Evolutionary conservation across 2,113 vertebrate species (phyloP), one percentile per base, ranked within the genome.

Genomic region (Axis porcinus): DNA sequence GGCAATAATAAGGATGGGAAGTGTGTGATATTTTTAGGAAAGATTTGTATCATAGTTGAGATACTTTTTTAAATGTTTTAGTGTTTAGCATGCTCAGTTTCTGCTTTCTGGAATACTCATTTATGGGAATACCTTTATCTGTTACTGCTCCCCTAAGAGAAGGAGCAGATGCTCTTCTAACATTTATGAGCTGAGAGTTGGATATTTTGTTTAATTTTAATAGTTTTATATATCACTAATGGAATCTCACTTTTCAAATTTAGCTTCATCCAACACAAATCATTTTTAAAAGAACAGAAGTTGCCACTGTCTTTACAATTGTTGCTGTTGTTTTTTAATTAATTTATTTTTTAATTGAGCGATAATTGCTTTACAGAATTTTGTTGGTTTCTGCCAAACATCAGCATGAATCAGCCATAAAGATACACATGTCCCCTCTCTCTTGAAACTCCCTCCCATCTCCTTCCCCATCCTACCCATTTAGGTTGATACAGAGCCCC

Each of bases 221-320:
- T 64, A 52, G 40, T 81, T 95, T 84, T 92, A 33, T 23, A 9
- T 60, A 43, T 74, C 93, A 92, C n/a, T 45, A 93, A 85, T 54
- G 81, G 33, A 90, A 90, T 81, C 55, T 83, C 47, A 88, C 92
- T 86, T 83, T 84, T 78, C 91, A 96, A 87, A 87, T 47, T 76
- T n/a, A 95, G 25, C 30, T 60, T 92, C 74, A 84, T 33, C 30
- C 27, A 92, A 86, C 40, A 85, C 57, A 70, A 87, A 83, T 94
- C 86, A 74, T 85, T 90, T 90, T 92, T 89, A 81, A 95, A 95
- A 94, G 74, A 89, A 97, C 33, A 81, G 57, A 96, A 45, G 33
- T 81, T 52, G 23, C 11, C 70, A 43, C 85, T 43, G 57, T 74
- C 50, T 92, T 92, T 84, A 74, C 52, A 85, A 57, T 58, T 40